Conservation (phyloP, 2,113 vertebrate genomes). For the Acanthochromis polyacanthus region DNA sequence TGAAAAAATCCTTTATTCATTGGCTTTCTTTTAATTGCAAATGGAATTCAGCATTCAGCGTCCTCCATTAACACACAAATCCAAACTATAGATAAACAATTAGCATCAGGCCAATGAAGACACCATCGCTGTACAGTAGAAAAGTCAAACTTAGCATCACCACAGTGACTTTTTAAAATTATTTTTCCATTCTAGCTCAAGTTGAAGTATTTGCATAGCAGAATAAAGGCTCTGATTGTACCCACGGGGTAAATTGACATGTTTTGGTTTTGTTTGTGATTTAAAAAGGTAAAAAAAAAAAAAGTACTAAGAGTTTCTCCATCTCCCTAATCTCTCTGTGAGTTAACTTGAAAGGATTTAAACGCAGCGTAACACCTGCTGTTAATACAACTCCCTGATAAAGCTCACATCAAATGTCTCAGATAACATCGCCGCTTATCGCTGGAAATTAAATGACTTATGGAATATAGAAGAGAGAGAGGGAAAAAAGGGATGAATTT, state of each 20-base stretch:
- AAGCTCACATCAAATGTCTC: constrained; percentile 72
- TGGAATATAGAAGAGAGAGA: constrained; percentile 14
- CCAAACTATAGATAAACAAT: constrained; percentile 5
- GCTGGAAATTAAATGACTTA: constrained; percentile 71
- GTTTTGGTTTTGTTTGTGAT: constrained; percentile 48
- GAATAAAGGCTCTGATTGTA: constrained; percentile 10
- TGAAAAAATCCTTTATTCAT: background rate
- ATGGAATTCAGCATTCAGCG: background rate
- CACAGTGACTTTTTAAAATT: background rate
- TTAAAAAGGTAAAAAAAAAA: constrained; percentile 32
- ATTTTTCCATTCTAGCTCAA: background rate
- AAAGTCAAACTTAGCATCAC: constrained; percentile 1
- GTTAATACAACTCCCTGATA: constrained; percentile 66
- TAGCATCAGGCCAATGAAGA: constrained; percentile 5
- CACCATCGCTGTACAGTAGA: constrained; percentile 10
- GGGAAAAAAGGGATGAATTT: constrained; percentile 14
- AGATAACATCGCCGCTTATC: constrained; percentile 73
- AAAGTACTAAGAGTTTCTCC: constrained; percentile 20
- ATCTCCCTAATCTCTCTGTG: constrained; percentile 64
- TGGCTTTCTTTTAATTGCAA: constrained; percentile 6
- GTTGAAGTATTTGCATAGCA: background rate
- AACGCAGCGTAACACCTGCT: constrained; percentile 64
- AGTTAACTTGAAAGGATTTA: constrained; percentile 74
- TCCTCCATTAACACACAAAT: background rate
- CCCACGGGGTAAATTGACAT: constrained; percentile 13